A percentile compares a stretch with the other conserved stretches of the same genome.
phyloP scores from a whole-genome alignment of 2,797 vertebrate genomes.

The Acomys russatus region DNA sequence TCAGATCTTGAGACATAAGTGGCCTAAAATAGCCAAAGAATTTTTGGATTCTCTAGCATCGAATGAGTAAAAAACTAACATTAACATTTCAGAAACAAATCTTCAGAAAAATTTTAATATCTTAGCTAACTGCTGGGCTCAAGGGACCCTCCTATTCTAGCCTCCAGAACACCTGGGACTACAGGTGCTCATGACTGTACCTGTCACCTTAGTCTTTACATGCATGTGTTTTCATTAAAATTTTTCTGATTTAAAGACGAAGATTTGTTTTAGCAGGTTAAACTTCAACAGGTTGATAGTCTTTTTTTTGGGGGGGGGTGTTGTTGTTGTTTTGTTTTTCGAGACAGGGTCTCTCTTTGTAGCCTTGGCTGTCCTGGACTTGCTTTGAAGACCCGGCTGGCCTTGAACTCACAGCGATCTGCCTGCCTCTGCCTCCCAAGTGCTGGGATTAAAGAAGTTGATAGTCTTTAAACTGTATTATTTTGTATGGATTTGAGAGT shows the following conservation, averaged over 20 bases:
- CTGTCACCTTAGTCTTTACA: background rate
- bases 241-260: slow-evolving; percentile 26
- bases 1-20: slow-evolving; percentile 15
- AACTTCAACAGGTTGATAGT: background rate
- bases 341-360: too few relatives aligned
- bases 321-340: too few relatives aligned
- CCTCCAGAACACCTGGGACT: background rate
- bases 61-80: background rate
- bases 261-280: slow-evolving; percentile 38
- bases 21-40: background rate
- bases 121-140: background rate
- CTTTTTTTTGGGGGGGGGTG: too few relatives aligned
- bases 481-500: slow-evolving; percentile 25
- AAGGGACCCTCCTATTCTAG: background rate
- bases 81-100: too few relatives aligned
- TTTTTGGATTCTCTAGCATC: background rate
- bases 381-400: too few relatives aligned
- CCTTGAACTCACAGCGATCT: too few relatives aligned
- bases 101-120: background rate
- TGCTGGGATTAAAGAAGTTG: background rate
- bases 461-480: slow-evolving; percentile 17
- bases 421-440: too few relatives aligned
- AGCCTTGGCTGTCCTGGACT: too few relatives aligned
- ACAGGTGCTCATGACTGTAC: background rate
- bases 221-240: slow-evolving; percentile 20